These are phyloP conservation scores for Aphyosemion australe DNA, from an alignment of 2,113 vertebrate genomes.

Conservation along the genomic window DNA sequence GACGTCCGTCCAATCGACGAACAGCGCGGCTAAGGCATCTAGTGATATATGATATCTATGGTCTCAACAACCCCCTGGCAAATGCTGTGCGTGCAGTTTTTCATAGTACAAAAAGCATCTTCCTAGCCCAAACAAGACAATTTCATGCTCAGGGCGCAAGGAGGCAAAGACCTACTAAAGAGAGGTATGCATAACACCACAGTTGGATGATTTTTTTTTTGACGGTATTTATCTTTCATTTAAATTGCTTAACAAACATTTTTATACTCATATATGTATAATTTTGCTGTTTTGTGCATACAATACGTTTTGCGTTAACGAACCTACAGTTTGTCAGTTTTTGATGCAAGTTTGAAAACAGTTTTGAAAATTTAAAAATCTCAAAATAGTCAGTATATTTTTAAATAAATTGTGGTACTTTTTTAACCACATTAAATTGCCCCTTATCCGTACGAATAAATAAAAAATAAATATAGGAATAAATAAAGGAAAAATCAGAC, in stretches of 20 bases:
- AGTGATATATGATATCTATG: too few species aligned
- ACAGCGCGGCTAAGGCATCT: too few species aligned
- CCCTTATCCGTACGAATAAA: too few species aligned
- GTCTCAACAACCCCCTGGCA: slow-evolving; percentile 7
- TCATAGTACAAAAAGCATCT: not conserved
- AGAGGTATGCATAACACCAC: slow-evolving; percentile 2
- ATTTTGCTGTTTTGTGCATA: not conserved
- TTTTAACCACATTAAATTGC: too few species aligned
- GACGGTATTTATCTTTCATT: not conserved
- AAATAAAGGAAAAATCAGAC: too few species aligned
- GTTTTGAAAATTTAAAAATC: too few species aligned
- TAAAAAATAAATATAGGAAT: too few species aligned
- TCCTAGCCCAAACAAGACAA: not conserved
- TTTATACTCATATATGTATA: too few species aligned
- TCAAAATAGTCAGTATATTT: too few species aligned
- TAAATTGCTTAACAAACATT: not conserved
- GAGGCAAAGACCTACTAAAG: not conserved
- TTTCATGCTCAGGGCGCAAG: accelerated
- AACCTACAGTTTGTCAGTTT: not conserved
- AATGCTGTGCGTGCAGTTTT: not conserved
- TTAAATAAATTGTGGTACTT: too few species aligned
- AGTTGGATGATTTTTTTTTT: not conserved
- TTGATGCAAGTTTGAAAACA: not conserved
- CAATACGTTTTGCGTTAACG: not conserved
- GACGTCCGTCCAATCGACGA: too few species aligned